Evolutionary conservation across 92 coral and sea anemone genomes (phyloP), one percentile per base, ranked within the genome.

Genomic region (Blastomussa wellsi): DNA sequence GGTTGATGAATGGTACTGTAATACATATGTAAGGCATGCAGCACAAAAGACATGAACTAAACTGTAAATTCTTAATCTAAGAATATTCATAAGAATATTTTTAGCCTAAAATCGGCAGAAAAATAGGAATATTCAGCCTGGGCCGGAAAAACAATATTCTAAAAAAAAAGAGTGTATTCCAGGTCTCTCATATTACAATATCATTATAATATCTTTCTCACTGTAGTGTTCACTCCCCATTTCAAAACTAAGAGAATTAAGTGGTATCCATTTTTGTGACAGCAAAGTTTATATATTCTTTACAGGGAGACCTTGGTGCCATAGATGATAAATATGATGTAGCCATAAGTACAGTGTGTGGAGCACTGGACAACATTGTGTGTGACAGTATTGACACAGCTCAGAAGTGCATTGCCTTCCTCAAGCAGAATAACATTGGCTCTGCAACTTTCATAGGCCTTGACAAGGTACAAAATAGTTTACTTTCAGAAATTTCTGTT

Each of bases 361-460:
- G 97, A 60, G 93, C 99, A 35, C 83, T 97, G 73, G 98, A 97
- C 66, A 90, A 94, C 79, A 97, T 97, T 69, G 98, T 97, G 2
- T 94, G 98, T 88, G 99, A 97, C 79, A 93, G 96, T 53, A 97
- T 97, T 76, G 98, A 97, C 78, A 97, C 99, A 20, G 99, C 99
- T 24, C 98, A 94, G 88, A 87, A 86, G 90, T 97, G 99, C 69
- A 95, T 94, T 41, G 88, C 92, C 89, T 97, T 88, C 79, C 75
- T 97, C 59, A 92, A 93, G 82, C 82, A 87, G 14, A 94, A 90
- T 80, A 94, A 97, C 82, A 83, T 97, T 76, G 99, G 98, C 14
- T 64, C 90, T 38, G 99, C 98, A 22, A 94, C 99, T 10, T 94
- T 97, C 78, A 93, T 97, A 85, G 99, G 97, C 20, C 92, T 97